phyloP scores from a whole-genome alignment of 2,113 vertebrate species.

The Hoplias malabaricus region DNA sequence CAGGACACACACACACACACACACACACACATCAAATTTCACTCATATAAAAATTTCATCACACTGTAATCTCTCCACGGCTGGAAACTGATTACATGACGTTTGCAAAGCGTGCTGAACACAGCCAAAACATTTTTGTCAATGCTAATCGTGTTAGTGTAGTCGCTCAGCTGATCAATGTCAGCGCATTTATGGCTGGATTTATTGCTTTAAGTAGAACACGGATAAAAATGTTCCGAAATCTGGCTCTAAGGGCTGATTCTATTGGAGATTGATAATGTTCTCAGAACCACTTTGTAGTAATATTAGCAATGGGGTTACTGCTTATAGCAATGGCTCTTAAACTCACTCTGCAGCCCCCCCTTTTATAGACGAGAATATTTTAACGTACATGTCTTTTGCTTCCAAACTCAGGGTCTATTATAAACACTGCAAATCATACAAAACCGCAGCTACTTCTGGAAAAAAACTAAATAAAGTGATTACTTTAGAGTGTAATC shows the following conservation, averaged over 20 bases:
- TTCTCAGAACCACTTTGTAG: neutral
- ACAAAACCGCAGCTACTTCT: too few relatives aligned
- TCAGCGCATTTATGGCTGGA: conserved; percentile 13
- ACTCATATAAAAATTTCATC: neutral
- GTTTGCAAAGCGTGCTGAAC: conserved; percentile 6
- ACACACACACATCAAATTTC: neutral
- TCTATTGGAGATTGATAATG: neutral
- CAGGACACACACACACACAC: neutral
- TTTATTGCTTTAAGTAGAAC: neutral
- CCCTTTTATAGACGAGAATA: too few relatives aligned
- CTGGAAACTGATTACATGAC: conserved; percentile 16
- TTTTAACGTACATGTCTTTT: too few relatives aligned
- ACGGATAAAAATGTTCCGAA: neutral
- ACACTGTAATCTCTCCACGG: neutral
- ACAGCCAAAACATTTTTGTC: conserved; percentile 6
- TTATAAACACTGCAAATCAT: too few relatives aligned
- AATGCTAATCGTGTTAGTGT: conserved; percentile 23
- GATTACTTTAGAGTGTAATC: too few relatives aligned
- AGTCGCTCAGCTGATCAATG: conserved; percentile 5
- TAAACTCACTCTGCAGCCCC: too few relatives aligned
- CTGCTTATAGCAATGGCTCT: too few relatives aligned
- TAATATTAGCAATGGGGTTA: too few relatives aligned
- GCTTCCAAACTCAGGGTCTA: too few relatives aligned
- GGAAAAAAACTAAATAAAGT: too few relatives aligned
- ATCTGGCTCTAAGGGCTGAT: neutral